phyloP scores from a whole-genome alignment of 2,113 vertebrate genomes.

The Serinus canaria region DNA sequence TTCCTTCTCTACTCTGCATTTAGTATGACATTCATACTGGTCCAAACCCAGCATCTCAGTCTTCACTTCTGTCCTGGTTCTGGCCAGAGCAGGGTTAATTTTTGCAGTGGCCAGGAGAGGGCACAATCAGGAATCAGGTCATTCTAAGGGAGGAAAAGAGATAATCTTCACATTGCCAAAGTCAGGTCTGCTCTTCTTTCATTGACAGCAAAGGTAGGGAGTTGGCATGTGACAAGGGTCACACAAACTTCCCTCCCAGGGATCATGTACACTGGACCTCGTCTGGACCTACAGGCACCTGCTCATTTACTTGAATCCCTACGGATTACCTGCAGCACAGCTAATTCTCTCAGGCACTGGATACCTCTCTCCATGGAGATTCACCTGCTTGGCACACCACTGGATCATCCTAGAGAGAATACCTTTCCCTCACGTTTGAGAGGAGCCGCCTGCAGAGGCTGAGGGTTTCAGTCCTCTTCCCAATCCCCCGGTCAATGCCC shows the following conservation, averaged over 20 bases:
- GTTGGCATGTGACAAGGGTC: accelerated
- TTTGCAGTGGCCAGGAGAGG: not conserved
- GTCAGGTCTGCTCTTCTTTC: not conserved
- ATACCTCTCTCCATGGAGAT: not conserved
- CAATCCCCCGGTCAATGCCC: not conserved
- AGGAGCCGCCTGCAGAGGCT: not conserved
- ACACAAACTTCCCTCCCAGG: not conserved
- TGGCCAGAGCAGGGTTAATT: not conserved
- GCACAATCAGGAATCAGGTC: not conserved
- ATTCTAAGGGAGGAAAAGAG: not conserved
- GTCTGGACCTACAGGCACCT: not conserved
- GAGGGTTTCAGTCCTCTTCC: not conserved
- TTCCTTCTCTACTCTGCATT: not conserved
- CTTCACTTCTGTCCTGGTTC: not conserved
- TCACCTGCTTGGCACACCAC: not conserved
- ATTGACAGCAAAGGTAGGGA: not conserved
- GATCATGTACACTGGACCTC: not conserved
- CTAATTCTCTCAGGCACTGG: not conserved
- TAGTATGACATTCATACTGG: not conserved
- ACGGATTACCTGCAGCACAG: not conserved
- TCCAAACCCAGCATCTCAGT: not conserved
- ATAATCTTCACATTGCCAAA: not conserved
- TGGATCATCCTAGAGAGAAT: not conserved
- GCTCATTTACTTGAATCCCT: accelerated
- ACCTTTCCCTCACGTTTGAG: not conserved